Base-by-base conservation (phyloP, 1,140 invertebrate species). In the Diabrotica virgifera region DNA sequence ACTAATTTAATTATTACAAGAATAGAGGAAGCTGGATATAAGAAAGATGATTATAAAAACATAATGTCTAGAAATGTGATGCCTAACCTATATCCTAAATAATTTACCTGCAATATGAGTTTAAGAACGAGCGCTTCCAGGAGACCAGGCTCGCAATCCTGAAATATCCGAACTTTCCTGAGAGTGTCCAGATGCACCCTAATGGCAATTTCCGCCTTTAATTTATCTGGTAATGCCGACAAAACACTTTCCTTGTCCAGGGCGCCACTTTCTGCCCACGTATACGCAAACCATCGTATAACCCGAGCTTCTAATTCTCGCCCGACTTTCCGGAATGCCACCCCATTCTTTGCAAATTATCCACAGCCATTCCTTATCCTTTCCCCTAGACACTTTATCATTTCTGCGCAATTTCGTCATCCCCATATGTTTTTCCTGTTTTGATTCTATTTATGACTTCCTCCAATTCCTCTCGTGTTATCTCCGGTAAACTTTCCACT, bases 231-330 rank as follows among this genome's bases (percentile, higher is more conserved):
- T 51, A 98, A 80, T 5, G 90, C 90, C 7, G 88, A 86, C 55
- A 93, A 79, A 0, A 94, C 90, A 46, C 89, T 80, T 76, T 94
- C 94, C 80, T 95, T 93, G 73, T 96, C 93, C 59, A 96, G 80
- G 11, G 93, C 93, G n/a, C 86, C 94, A 85, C 86, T 94, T 87
- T 96, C 96, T 24, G 90, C 90, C 94, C 95, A 98, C 11, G 96
- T 90, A 78, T 98, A 98, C 70, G 97, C 95, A 78, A 98, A 98
- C 96, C 96, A 98, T 70, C 95, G 87, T 63, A 97, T 96, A 0
- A 94, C 94, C 55, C 94, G 82, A 0, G 88, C 89, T 80, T 98
- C 95, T 59, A 98, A 80, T 74, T 96, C 92, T 57, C 91, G 89
- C 40, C 90, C 89, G 0, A 97, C 93, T 64, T 77, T 76, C 36